phyloP scores from a whole-genome alignment of 2,797 vertebrate genomes.

The Anniella stebbinsi region DNA sequence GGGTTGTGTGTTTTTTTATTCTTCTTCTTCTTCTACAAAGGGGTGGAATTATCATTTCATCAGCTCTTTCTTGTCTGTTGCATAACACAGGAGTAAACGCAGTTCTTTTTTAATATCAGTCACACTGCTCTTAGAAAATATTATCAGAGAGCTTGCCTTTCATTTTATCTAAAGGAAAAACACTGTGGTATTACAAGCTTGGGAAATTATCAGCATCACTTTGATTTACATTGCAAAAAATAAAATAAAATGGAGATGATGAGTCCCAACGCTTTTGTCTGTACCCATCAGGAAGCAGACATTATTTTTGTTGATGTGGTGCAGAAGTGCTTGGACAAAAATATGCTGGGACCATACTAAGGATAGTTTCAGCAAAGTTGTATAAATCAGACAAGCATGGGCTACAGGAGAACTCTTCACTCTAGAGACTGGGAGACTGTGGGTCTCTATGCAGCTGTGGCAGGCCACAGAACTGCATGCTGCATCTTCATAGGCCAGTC shows the following conservation, averaged over 20 bases:
- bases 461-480: not conserved
- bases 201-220: not conserved
- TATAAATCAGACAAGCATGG: not conserved
- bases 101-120: not conserved
- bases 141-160: not conserved
- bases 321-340: not conserved
- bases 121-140: not conserved
- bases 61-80: not conserved
- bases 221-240: not conserved
- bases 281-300: not conserved
- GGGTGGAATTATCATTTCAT: not conserved
- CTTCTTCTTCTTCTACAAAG: not conserved
- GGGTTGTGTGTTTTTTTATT: not conserved
- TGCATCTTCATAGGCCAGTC: not conserved
- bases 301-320: not conserved
- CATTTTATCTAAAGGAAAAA: no score
- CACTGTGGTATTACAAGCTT: not conserved
- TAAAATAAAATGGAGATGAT: no score
- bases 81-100: not conserved
- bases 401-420: not conserved
- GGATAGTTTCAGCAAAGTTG: not conserved
- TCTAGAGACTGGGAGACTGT: not conserved
- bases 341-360: not conserved
- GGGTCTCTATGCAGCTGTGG: not conserved
- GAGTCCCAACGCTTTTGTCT: no score